These are phyloP conservation scores for Typhlichthys eigenmanni DNA, from an alignment of 2,797 vertebrate genomes.

Conservation along the genomic window DNA sequence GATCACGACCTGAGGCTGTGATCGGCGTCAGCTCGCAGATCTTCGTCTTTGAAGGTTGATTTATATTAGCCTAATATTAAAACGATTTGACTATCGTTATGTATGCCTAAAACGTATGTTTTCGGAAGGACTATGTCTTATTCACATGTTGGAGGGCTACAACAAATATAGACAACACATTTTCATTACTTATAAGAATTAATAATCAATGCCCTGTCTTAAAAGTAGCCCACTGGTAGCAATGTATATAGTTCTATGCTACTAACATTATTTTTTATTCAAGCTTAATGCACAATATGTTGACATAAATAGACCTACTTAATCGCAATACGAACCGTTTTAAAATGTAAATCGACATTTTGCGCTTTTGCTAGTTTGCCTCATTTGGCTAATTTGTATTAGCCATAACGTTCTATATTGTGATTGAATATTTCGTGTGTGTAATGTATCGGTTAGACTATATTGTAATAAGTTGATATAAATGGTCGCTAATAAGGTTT, in stretches of 20 bases:
- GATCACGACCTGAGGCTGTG: conserved; percentile 60
- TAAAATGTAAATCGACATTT: conserved; percentile 14
- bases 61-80: conserved; percentile 2
- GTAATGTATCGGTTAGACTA: neutral
- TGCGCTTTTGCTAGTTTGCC: neutral
- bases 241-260: no score
- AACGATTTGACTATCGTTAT: neutral
- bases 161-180: no score
- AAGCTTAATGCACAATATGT: neutral
- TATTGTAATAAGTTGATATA: neutral
- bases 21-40: conserved; percentile 22
- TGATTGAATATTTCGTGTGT: neutral
- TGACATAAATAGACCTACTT: neutral
- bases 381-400: neutral
- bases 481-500: neutral
- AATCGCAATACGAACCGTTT: neutral
- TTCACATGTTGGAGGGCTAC: no score
- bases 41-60: conserved; percentile 48
- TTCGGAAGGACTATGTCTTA: no score
- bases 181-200: no score
- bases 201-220: no score
- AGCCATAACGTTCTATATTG: neutral
- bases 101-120: neutral
- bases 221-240: conserved; percentile 3
- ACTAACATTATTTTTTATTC: conserved; percentile 24